Evolutionary conservation across 1,140 invertebrate species (phyloP).

Genomic region (Neomicropteryx cornuta): DNA sequence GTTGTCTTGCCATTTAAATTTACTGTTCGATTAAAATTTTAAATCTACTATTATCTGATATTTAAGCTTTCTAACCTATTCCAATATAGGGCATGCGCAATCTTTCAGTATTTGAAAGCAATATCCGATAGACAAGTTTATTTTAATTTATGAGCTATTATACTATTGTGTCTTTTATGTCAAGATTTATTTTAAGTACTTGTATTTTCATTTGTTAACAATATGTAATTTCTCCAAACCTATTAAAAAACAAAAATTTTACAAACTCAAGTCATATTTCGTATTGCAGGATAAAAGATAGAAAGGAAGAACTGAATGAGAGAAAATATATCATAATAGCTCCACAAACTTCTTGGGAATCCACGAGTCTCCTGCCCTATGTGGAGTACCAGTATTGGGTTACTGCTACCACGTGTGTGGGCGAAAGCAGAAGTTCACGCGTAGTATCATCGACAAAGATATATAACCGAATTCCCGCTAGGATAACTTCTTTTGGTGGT

Average conservation of each 20-base stretch:
- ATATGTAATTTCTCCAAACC: too few relatives aligned
- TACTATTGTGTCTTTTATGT: slow-evolving; percentile 3
- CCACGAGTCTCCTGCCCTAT: slow-evolving; percentile 58
- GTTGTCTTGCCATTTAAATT: too few relatives aligned
- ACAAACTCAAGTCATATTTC: too few relatives aligned
- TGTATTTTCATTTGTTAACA: too few relatives aligned
- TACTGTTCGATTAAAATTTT: too few relatives aligned
- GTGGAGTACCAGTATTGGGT: slow-evolving; percentile 77
- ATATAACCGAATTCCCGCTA: slow-evolving; percentile 47
- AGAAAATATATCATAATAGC: slow-evolving; percentile 51
- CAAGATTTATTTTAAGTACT: slow-evolving; percentile 1
- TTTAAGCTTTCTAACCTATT: too few relatives aligned
- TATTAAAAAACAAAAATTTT: too few relatives aligned
- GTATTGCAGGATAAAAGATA: slow-evolving; percentile 54
- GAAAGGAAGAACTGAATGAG: slow-evolving; percentile 55
- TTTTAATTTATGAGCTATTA: too few relatives aligned
- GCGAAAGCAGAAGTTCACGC: slow-evolving; percentile 61
- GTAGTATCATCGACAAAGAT: slow-evolving; percentile 45
- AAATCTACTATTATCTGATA: too few relatives aligned
- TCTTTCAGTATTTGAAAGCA: too few relatives aligned
- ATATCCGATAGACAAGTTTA: too few relatives aligned
- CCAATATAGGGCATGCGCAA: too few relatives aligned
- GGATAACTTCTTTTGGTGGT: slow-evolving; percentile 59
- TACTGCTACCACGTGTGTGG: slow-evolving; percentile 61
- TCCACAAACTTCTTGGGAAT: slow-evolving; percentile 52